Conservation (phyloP, 37 sponge, comb jelly and placozoan genomes). For the Oopsacas minuta region DNA sequence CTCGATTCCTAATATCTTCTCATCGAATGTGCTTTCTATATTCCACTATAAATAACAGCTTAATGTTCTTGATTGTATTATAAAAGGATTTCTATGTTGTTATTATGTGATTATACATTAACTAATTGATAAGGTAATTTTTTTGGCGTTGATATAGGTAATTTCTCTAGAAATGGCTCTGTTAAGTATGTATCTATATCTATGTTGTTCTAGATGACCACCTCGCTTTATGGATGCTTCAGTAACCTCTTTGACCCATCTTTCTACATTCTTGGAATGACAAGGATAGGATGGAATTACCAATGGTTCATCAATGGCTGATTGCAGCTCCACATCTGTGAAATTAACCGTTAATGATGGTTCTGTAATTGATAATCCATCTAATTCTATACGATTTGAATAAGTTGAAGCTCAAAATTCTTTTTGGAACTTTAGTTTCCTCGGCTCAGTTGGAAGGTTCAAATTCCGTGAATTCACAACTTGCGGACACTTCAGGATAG, state of each 20-base stretch:
- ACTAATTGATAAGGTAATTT: background rate
- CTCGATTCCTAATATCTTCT: no score
- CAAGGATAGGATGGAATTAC: background rate
- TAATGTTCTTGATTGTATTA: no score
- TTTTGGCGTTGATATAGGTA: background rate
- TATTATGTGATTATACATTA: no score
- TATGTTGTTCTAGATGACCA: background rate
- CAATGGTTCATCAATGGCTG: background rate
- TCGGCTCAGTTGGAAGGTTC: background rate
- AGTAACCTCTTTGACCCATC: background rate
- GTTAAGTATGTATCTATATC: background rate
- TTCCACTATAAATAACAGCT: no score
- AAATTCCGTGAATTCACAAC: background rate
- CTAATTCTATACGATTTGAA: background rate
- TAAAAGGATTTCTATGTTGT: no score
- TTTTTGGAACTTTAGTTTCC: background rate
- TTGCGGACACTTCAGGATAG: background rate
- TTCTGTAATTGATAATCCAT: background rate
- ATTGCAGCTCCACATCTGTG: background rate
- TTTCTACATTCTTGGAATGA: background rate
- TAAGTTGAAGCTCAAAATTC: background rate
- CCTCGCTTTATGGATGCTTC: background rate
- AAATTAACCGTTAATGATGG: background rate
- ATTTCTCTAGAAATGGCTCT: background rate
- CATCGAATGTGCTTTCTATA: no score